A percentile compares a stretch with the other conserved stretches of the same genome.
Evolutionary conservation across 2,113 vertebrate genomes (phyloP).

Genomic region (Tupaia chinensis): DNA sequence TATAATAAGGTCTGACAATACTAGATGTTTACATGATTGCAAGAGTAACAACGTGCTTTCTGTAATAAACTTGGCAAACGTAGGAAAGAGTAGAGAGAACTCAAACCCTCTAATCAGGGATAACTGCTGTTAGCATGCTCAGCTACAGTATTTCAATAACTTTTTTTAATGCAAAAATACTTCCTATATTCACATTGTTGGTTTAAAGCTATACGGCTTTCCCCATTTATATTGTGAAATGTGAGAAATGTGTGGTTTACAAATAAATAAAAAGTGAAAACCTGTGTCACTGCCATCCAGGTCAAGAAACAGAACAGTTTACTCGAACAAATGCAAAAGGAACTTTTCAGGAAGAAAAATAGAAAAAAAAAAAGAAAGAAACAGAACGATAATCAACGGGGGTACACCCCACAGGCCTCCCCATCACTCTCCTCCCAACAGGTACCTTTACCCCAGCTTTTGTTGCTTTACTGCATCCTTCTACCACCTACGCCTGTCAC

Average conservation of each 20-base stretch:
- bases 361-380: not conserved
- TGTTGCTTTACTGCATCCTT: not conserved
- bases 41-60: not conserved
- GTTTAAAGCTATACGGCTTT: not conserved
- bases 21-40: not conserved
- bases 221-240: not conserved
- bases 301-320: not conserved
- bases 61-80: conserved; percentile 29
- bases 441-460: not conserved
- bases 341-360: no score
- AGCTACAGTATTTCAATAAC: not conserved
- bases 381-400: not conserved
- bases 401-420: no score
- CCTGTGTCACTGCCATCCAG: not conserved
- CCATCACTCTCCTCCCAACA: not conserved
- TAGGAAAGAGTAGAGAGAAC: not conserved
- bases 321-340: no score
- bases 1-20: conserved; percentile 15
- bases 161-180: not conserved
- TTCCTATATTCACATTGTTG: not conserved
- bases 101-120: not conserved
- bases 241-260: not conserved
- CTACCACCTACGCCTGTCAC: not conserved
- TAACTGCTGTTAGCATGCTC: not conserved
- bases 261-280: conserved; percentile 6